A percentile compares a stretch with the other conserved stretches of the same genome.
Evolutionary conservation across 2,888 invertebrate genomes (phyloP).

Genomic region (Sesamia inferens): DNA sequence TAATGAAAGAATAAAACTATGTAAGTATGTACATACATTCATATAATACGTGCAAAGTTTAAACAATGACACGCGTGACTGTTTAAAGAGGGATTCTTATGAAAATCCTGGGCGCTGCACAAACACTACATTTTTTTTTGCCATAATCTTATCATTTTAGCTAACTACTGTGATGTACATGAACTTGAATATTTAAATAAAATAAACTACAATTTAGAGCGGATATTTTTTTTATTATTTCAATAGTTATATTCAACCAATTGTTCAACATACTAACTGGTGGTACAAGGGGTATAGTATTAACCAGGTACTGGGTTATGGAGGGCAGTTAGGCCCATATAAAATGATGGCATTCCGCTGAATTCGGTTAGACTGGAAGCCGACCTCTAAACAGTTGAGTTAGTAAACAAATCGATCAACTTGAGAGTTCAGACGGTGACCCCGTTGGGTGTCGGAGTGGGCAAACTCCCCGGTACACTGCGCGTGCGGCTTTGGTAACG

Average conservation of each 20-base stretch:
- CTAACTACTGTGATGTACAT: neutral
- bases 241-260: no score
- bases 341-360: no score
- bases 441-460: conserved; percentile 20
- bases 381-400: no score
- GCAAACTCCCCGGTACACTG: conserved; percentile 3
- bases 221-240: no score
- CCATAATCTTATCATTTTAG: conserved; percentile 6
- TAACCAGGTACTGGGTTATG: no score
- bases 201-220: neutral
- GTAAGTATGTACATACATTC: no score
- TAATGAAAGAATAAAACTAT: no score
- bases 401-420: conserved; percentile 11
- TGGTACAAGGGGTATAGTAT: no score
- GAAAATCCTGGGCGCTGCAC: neutral
- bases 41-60: no score
- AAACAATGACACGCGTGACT: neutral
- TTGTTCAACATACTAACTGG: no score
- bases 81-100: neutral
- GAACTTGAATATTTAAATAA: neutral
- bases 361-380: no score
- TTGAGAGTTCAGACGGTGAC: conserved; percentile 32
- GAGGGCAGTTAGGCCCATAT: no score
- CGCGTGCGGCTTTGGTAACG: conserved; percentile 20
- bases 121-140: conserved; percentile 11